Conservation (phyloP, 2,888 invertebrate species). For the Ommatoiulus sabulosus region DNA sequence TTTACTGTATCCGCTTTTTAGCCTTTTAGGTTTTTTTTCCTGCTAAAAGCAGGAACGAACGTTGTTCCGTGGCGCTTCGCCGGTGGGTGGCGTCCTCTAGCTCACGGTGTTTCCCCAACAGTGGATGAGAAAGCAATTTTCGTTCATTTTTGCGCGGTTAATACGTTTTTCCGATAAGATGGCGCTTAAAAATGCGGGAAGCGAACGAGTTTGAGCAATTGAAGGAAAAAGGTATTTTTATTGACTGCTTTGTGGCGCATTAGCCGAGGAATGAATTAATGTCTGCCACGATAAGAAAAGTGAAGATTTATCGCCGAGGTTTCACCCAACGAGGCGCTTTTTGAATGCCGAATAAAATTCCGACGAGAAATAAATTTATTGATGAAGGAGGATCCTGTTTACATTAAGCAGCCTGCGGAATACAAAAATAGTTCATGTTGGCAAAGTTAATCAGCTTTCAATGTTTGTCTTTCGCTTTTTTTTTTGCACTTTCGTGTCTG, state of each 20-base stretch:
- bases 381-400: conserved; percentile 1
- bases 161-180: background rate
- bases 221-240: background rate
- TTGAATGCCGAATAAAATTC: background rate
- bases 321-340: background rate
- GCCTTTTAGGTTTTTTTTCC: too few relatives aligned
- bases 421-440: background rate
- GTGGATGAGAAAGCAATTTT: too few relatives aligned
- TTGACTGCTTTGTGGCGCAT: background rate
- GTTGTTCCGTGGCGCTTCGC: too few relatives aligned
- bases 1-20: too few relatives aligned
- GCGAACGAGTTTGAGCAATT: background rate
- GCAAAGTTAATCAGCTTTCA: conserved; percentile 1
- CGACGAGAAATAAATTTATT: background rate
- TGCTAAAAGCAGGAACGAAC: too few relatives aligned
- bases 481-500: too few relatives aligned
- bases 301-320: background rate
- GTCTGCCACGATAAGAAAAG: background rate
- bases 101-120: too few relatives aligned
- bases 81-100: too few relatives aligned
- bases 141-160: background rate
- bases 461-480: background rate
- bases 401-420: background rate
- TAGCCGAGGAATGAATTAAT: background rate
- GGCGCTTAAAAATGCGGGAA: background rate